These are phyloP conservation scores for Sthenelais limicola DNA, from an alignment of 2,888 invertebrate species.

Conservation along the genomic window DNA sequence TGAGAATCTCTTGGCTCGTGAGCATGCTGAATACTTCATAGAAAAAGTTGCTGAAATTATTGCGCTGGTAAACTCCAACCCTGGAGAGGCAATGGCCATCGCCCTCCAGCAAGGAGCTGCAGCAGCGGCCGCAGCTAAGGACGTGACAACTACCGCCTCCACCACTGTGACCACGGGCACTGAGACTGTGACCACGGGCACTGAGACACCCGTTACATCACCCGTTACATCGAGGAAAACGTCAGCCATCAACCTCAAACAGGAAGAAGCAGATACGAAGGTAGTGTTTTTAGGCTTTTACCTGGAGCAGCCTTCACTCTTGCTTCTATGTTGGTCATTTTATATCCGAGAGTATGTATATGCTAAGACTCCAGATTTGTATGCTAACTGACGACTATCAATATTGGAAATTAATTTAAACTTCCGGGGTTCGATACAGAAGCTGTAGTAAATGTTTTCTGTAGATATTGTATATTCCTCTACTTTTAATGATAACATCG, in stretches of 20 bases:
- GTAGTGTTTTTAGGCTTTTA: no score
- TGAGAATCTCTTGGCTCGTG: slow-evolving; percentile 83
- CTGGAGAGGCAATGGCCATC: slow-evolving; percentile 73
- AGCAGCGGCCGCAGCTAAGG: slow-evolving; percentile 45
- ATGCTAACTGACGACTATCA: no score
- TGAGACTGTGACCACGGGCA: slow-evolving; percentile 1
- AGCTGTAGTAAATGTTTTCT: no score
- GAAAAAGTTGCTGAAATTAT: slow-evolving; percentile 87
- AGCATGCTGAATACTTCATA: slow-evolving; percentile 84
- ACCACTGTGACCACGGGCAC: slow-evolving; percentile 44
- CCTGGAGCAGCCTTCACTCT: no score
- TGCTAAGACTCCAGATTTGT: no score
- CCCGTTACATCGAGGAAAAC: slow-evolving; percentile 52
- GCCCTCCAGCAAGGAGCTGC: slow-evolving; percentile 35
- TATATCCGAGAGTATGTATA: no score
- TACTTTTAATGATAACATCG: no score
- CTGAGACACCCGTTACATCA: slow-evolving; percentile 58
- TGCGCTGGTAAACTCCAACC: slow-evolving; percentile 85
- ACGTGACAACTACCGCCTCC: slow-evolving; percentile 59
- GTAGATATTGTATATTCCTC: no score
- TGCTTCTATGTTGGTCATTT: no score
- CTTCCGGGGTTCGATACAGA: no score
- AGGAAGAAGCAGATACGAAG: slow-evolving; percentile 27
- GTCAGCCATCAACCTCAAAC: not conserved
- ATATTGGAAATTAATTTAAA: no score